These are phyloP conservation scores for Stichopus chloronotus DNA, from an alignment of 35 echinoderm and acorn worm genomes.

Conservation along the genomic window DNA sequence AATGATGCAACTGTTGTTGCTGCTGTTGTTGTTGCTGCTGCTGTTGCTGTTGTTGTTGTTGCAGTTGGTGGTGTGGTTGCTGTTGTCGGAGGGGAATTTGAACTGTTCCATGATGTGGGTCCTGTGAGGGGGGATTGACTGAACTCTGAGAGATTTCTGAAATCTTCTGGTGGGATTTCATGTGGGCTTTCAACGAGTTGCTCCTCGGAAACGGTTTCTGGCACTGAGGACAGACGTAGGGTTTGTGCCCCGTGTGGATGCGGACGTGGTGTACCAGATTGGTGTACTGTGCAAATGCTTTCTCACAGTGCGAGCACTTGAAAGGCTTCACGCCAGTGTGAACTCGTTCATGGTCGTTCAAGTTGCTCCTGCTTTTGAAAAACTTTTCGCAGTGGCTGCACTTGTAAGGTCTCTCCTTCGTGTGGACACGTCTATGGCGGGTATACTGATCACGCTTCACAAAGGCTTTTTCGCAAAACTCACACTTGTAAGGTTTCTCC, in stretches of 20 bases:
- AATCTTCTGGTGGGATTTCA: slow-evolving; percentile 48
- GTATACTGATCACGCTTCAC: slow-evolving; percentile 60
- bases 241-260: slow-evolving; percentile 59
- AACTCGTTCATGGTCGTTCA: slow-evolving; percentile 68
- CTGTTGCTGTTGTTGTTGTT: neutral
- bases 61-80: neutral
- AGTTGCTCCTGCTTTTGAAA: slow-evolving; percentile 66
- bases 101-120: neutral
- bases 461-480: slow-evolving; percentile 78
- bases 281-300: slow-evolving; percentile 75
- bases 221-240: slow-evolving; percentile 55
- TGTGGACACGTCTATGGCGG: slow-evolving; percentile 69
- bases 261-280: slow-evolving; percentile 71
- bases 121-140: neutral
- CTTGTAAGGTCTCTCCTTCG: slow-evolving; percentile 74
- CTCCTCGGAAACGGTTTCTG: slow-evolving; percentile 60
- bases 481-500: slow-evolving; percentile 78
- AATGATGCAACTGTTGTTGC: neutral
- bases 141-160: neutral
- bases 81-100: neutral
- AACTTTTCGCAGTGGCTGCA: slow-evolving; percentile 70
- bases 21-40: neutral
- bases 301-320: slow-evolving; percentile 68
- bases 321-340: slow-evolving; percentile 76
- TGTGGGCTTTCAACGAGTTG: slow-evolving; percentile 61